phyloP scores from a whole-genome alignment of 2,888 invertebrate genomes.

The Tromatobia lineatoria region DNA sequence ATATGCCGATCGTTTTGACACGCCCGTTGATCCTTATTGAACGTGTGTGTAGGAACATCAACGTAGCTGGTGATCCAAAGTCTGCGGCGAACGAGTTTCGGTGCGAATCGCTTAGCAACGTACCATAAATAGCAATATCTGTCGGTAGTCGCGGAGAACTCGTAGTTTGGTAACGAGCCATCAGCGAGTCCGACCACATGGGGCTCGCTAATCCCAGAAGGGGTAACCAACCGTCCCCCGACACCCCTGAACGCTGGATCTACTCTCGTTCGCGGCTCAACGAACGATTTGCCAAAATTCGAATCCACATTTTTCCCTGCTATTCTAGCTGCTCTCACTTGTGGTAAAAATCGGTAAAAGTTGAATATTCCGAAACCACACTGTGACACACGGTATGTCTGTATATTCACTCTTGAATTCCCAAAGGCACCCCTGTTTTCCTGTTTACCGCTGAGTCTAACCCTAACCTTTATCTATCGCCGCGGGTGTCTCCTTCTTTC shows the following conservation, averaged over 20 bases:
- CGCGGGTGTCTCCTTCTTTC: constrained; percentile 51
- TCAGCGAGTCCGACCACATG: constrained; percentile 83
- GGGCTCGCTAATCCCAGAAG: constrained; percentile 83
- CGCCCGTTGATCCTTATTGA: constrained; percentile 47
- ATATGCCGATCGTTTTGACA: constrained; percentile 35
- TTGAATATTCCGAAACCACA: constrained; percentile 7
- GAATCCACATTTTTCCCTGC: constrained; percentile 72
- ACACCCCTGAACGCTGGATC: constrained; percentile 35
- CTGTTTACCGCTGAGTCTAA: constrained; percentile 62
- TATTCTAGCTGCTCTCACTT: constrained; percentile 35
- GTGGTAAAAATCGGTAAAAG: constrained; percentile 58
- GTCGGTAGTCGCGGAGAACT: constrained; percentile 82
- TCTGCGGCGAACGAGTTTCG: constrained; percentile 52
- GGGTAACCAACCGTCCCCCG: constrained; percentile 75
- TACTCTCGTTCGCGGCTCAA: constrained; percentile 35
- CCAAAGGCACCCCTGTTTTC: constrained; percentile 62
- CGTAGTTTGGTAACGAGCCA: constrained; percentile 83
- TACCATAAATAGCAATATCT: constrained; percentile 84
- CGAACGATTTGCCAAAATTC: constrained; percentile 83
- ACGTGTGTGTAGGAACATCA: not conserved
- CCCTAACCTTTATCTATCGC: constrained; percentile 56
- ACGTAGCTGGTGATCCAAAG: constrained; percentile 51
- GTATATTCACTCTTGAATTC: constrained; percentile 53
- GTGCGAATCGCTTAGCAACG: constrained; percentile 71
- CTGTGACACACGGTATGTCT: constrained; percentile 26